Evolutionary conservation across 2,113 vertebrate species (phyloP).

Genomic region (Sakesphorus luctuosus): DNA sequence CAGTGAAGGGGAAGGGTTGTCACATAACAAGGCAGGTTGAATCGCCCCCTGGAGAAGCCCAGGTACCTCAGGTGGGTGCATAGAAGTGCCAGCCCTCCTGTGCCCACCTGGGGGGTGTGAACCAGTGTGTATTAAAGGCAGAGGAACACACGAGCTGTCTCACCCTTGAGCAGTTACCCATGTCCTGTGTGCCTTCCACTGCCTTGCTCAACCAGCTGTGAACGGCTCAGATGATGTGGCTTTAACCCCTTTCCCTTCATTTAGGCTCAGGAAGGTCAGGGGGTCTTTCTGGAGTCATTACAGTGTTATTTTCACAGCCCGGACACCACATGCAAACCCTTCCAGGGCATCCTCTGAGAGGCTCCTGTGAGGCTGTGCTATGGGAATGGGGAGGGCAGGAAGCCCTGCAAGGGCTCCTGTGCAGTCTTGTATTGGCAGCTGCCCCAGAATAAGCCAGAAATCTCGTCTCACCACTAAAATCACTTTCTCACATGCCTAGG

Average conservation of each 20-base stretch:
- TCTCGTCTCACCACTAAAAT: background rate
- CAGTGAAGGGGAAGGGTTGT: background rate
- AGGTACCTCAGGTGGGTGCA: background rate
- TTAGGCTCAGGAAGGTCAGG: background rate
- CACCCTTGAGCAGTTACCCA: background rate
- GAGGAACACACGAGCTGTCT: background rate
- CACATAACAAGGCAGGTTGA: background rate
- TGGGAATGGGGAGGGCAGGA: background rate
- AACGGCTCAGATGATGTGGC: fast-evolving
- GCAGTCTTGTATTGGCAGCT: background rate
- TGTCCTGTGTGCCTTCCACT: background rate
- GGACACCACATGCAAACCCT: background rate
- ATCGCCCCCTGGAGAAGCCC: background rate
- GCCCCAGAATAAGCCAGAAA: background rate
- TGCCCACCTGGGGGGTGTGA: fast-evolving
- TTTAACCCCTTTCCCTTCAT: background rate
- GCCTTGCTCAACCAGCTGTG: background rate
- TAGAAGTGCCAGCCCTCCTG: background rate
- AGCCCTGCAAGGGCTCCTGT: background rate
- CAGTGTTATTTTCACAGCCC: fast-evolving
- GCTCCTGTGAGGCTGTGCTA: background rate
- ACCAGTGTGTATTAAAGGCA: fast-evolving
- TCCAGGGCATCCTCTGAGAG: background rate
- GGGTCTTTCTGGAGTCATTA: background rate
- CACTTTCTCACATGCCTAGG: background rate